Conservation (phyloP, 2,113 vertebrate genomes). For the Phainopepla nitens region DNA sequence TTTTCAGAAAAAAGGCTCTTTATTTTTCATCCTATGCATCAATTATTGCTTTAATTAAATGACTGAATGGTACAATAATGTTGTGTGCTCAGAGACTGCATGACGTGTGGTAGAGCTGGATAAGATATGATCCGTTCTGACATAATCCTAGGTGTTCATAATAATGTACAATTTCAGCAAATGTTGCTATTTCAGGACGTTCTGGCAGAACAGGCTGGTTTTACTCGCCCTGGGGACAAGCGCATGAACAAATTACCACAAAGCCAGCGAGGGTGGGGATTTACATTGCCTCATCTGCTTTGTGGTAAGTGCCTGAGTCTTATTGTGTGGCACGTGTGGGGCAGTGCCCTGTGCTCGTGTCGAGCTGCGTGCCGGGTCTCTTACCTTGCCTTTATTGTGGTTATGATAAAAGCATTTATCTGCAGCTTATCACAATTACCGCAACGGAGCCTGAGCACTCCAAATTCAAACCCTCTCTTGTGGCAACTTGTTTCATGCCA, state of each 20-base stretch:
- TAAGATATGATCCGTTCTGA: neutral
- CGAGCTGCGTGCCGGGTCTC: neutral
- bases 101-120: neutral
- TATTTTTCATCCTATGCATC: neutral
- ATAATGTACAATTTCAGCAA: neutral
- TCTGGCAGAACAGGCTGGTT: neutral
- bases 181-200: constrained; percentile 1
- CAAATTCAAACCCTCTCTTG: neutral
- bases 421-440: constrained; percentile 4
- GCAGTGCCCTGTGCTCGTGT: neutral
- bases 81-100: neutral
- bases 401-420: constrained; percentile 8
- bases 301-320: neutral
- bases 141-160: constrained; percentile 25
- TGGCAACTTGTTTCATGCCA: neutral
- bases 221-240: neutral
- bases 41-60: constrained; percentile 16
- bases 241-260: neutral
- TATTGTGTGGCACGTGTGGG: neutral
- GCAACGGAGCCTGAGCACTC: neutral
- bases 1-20: neutral
- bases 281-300: constrained; percentile 4
- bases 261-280: neutral
- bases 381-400: neutral
- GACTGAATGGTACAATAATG: neutral